These are phyloP conservation scores for Oxystoma pomonae DNA, from an alignment of 2,888 invertebrate species.

Conservation along the genomic window DNA sequence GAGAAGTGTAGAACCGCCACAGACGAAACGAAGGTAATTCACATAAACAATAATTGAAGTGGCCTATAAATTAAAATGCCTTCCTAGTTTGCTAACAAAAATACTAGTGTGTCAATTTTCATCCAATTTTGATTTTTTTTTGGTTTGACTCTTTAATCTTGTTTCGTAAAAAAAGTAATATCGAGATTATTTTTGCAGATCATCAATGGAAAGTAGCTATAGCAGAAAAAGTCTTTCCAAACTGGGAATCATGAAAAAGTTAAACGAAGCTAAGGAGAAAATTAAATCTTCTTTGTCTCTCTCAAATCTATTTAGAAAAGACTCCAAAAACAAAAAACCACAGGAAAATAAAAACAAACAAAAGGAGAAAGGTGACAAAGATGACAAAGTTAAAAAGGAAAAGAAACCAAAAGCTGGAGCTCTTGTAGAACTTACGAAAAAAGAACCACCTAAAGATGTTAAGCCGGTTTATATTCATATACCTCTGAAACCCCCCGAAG, in stretches of 20 bases:
- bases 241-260: constrained; percentile 35
- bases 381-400: constrained; percentile 22
- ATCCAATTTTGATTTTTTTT: too few relatives aligned
- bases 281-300: constrained; percentile 36
- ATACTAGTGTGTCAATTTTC: too few relatives aligned
- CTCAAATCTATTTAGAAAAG: constrained; percentile 17
- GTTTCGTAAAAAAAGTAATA: too few relatives aligned
- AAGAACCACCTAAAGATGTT: constrained; percentile 19
- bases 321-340: constrained; percentile 25
- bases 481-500: constrained; percentile 44
- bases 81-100: too few relatives aligned
- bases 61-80: too few relatives aligned
- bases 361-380: constrained; percentile 21
- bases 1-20: background rate
- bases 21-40: background rate
- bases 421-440: constrained; percentile 13
- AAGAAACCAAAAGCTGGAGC: constrained; percentile 23
- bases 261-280: constrained; percentile 41
- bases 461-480: constrained; percentile 45
- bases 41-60: too few relatives aligned
- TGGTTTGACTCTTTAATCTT: too few relatives aligned
- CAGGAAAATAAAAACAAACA: constrained; percentile 21
- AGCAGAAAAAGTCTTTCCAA: constrained; percentile 39
- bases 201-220: constrained; percentile 39
- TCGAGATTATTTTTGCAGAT: background rate